Evolutionary conservation across 2,113 vertebrate genomes (phyloP), one percentile per base, ranked within the genome.

Genomic region (Brachypodius melanocephalos): DNA sequence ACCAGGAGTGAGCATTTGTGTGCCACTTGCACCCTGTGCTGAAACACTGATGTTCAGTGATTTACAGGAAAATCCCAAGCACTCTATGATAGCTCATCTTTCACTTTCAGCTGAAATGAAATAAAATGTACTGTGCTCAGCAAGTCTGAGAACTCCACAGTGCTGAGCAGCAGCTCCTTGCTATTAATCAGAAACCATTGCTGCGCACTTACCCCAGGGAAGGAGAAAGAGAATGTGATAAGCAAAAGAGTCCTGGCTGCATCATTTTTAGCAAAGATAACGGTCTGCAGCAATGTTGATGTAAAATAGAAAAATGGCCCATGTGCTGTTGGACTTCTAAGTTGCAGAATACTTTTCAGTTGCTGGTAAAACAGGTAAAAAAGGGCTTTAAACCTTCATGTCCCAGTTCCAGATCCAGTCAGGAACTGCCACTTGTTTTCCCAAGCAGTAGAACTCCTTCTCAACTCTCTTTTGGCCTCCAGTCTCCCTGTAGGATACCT

Each of bases 161-260:
- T 48, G 36, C 48, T 1, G 2, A 82, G 74, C 77, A 88, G 54
- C 29, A 55, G 66, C 48, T 71, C 76, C 85, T 46, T 52, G 38
- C 61, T 93, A 61, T 92, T 91, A 69, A 93, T 93, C 82, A 94
- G 91, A 83, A 95, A 61, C 61, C 51, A 40, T 14, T 62, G 81
- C 87, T 85, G 52, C 66, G 80, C 84, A 17, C 52, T 88, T 63
- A 75, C 55, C 62, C 26, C 0, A 0, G 75, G 57, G 68, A 92
- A 63, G 31, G 77, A 83, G 54, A 73, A 77, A 20, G 42, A 57
- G 59, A 89, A 62, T 58, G 48, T 58, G 83, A 94, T 92, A 78
- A 96, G 85, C 48, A 67, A 38, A 73, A 89, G 72, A 83, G 82
- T 32, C 42, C 52, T 75, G 63, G 17, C 61, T 74, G 67, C 61